Evolutionary conservation across 2,888 invertebrate genomes (phyloP).

Genomic region (Pollenia griseotomentosa): DNA sequence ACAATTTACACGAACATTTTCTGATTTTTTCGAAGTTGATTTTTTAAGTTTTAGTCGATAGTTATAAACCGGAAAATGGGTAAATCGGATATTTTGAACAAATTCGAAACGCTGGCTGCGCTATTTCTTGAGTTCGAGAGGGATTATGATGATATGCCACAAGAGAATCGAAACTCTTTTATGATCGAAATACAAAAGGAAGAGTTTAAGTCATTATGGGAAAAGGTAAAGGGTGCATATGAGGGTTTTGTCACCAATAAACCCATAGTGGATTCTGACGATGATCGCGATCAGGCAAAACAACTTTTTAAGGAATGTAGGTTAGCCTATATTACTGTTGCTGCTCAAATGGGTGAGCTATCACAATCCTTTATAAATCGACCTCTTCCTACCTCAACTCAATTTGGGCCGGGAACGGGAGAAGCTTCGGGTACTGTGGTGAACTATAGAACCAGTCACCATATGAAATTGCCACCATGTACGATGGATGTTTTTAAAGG

Average conservation of each 20-base stretch:
- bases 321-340: background rate
- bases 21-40: too few species aligned
- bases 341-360: constrained; percentile 1
- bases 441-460: too few species aligned
- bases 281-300: background rate
- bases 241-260: background rate
- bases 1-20: too few species aligned
- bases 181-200: background rate
- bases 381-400: background rate
- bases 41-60: too few species aligned
- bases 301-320: background rate
- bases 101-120: background rate
- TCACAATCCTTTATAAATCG: background rate
- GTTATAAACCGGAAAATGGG: too few species aligned
- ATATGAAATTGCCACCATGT: background rate
- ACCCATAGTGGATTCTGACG: background rate
- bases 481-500: constrained; percentile 1
- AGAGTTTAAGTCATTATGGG: background rate
- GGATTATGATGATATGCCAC: background rate
- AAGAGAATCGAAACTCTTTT: background rate
- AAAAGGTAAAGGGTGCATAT: background rate
- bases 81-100: too few species aligned
- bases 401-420: background rate
- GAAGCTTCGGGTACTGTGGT: too few species aligned
- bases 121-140: background rate